Evolutionary conservation across 2,888 invertebrate species (phyloP).

Genomic region (Polietes domitor): DNA sequence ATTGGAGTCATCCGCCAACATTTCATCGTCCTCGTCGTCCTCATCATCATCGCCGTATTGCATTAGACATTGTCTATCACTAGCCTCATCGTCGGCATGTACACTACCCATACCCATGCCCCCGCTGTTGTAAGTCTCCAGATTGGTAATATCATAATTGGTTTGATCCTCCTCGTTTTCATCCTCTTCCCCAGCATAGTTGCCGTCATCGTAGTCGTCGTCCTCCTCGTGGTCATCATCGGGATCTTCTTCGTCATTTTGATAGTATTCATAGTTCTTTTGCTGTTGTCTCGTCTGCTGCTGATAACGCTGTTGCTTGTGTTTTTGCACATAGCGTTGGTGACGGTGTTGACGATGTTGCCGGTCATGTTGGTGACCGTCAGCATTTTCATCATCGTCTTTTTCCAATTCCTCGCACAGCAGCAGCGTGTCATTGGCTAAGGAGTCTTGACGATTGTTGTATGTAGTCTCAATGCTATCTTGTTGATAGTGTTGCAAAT

Average conservation of each 20-base stretch:
- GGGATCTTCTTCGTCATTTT: slow-evolving; percentile 59
- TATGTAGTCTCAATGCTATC: slow-evolving; percentile 79
- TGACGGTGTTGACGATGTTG: slow-evolving; percentile 71
- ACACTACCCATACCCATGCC: slow-evolving; percentile 58
- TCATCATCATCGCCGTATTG: slow-evolving; percentile 71
- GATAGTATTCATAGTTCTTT: slow-evolving; percentile 75
- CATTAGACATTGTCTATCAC: slow-evolving; percentile 75
- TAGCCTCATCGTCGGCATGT: slow-evolving; percentile 73
- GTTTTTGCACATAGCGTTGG: slow-evolving; percentile 37
- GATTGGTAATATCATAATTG: slow-evolving; percentile 78
- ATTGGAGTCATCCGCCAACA: slow-evolving; percentile 72
- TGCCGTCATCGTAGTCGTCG: slow-evolving; percentile 72
- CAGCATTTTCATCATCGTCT: slow-evolving; percentile 74
- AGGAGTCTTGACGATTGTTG: slow-evolving; percentile 78
- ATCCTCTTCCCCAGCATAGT: slow-evolving; percentile 69
- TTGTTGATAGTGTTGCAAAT: slow-evolving; percentile 75
- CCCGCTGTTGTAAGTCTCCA: slow-evolving; percentile 77
- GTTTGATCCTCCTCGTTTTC: slow-evolving; percentile 79
- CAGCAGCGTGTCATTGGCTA: slow-evolving; percentile 77
- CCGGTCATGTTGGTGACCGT: slow-evolving; percentile 62
- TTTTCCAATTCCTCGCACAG: slow-evolving; percentile 78
- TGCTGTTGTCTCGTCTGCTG: slow-evolving; percentile 62
- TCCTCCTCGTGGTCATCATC: slow-evolving; percentile 73
- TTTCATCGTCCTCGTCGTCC: slow-evolving; percentile 73
- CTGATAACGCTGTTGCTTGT: slow-evolving; percentile 51